A percentile compares a stretch with the other conserved stretches of the same genome.
Evolutionary conservation across 2,113 vertebrate species (phyloP).

Genomic region (Orientallactaga bullata): DNA sequence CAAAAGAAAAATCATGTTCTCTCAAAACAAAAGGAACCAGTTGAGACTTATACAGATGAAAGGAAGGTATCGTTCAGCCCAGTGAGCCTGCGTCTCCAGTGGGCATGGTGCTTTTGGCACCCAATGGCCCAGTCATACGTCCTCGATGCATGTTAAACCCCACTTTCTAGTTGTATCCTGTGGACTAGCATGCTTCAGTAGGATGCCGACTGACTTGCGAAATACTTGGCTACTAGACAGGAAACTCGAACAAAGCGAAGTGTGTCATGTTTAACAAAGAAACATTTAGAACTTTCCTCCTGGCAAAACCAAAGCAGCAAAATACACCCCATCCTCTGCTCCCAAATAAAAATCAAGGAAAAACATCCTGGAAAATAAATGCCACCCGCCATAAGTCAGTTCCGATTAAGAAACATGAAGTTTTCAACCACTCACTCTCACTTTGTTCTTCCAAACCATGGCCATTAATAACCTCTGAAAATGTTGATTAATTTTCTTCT

Average conservation of each 20-base stretch:
- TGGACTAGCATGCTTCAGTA: slow-evolving; percentile 20
- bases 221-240: slow-evolving; percentile 45
- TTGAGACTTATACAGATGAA: background rate
- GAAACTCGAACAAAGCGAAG: slow-evolving; percentile 68
- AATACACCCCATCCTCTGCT: slow-evolving; percentile 28
- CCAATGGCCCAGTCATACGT: background rate
- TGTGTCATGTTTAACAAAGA: slow-evolving; percentile 62
- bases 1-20: background rate
- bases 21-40: background rate
- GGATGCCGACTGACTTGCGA: slow-evolving; percentile 38
- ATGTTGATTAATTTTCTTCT: slow-evolving; percentile 60
- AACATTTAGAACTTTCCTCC: slow-evolving; percentile 72
- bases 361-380: slow-evolving; percentile 46
- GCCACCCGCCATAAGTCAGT: slow-evolving; percentile 27
- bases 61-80: accelerated
- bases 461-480: slow-evolving; percentile 76
- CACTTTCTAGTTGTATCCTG: background rate
- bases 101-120: background rate
- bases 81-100: background rate
- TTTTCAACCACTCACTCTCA: slow-evolving; percentile 64
- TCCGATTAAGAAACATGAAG: background rate
- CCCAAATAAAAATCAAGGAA: slow-evolving; percentile 51
- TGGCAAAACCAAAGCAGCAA: slow-evolving; percentile 53
- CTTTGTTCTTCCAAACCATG: slow-evolving; percentile 66
- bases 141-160: background rate